Base-by-base conservation (phyloP, 2,113 vertebrate genomes). In the Clinocottus analis region DNA sequence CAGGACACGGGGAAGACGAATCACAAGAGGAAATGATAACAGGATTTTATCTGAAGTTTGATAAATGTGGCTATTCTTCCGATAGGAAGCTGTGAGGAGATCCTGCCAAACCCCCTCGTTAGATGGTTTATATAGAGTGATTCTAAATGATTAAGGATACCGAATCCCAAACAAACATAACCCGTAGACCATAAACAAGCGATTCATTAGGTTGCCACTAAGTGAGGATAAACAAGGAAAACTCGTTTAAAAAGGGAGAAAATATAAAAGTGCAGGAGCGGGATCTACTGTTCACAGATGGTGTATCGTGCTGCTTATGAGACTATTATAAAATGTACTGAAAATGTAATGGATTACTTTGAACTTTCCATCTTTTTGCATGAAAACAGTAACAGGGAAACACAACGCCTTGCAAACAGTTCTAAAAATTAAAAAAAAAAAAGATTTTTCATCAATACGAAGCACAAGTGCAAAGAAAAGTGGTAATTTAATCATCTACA, bases 21-120 rank as follows among this genome's bases (percentile, higher is more conserved):
- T 51, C 58, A 63, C 43, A 85, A 65, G 25, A 82, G 82, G 85
- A 91, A 93, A 92, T 72, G 61, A 90, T 85, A 86, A 92, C 83
- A 87, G 63, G 76, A 90, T 78, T 82, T 80, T 68, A 90, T 92
- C 72, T 79, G 25, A 76, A 84, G 77, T 75, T 85, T 90, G 89
- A 93, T 87, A 81, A 84, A 92, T 84, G 47, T 2, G n/a, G 25
- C 60, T 62, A 83, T 93, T 83, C 85, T 87, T 89, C 12, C 77
- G 85, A 85, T 82, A 90, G 90, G 90, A 94, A 91, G 67, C 82
- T 47, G 72, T 72, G 77, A 84, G 55, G 51, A 71, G 41, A n/a
- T 53, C 43, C 31, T 70, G 65, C 71, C 19, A 67, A 70, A 43
- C 16, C 49, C 58, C 53, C 53, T 67, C 64, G n/a, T n/a, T n/a